These are phyloP conservation scores for Lagopus muta DNA, from an alignment of 2,113 vertebrate species.

Conservation along the genomic window DNA sequence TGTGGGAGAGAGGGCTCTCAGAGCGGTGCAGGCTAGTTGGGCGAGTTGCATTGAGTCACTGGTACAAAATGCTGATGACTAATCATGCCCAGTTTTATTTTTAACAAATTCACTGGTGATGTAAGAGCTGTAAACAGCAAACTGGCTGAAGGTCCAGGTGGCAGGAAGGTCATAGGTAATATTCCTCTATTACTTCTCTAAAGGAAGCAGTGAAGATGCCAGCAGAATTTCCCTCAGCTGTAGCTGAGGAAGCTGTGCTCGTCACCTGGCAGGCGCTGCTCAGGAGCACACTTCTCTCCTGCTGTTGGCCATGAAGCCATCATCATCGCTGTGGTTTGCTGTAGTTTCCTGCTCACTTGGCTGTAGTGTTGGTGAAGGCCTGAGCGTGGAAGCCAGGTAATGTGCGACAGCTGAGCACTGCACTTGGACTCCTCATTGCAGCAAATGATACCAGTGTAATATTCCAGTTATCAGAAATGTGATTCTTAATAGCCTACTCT, in stretches of 20 bases:
- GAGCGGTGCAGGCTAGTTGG: background rate
- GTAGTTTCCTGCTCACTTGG: background rate
- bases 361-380: background rate
- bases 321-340: background rate
- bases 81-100: background rate
- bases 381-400: background rate
- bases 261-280: background rate
- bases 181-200: background rate
- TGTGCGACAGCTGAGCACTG: fast-evolving
- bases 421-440: background rate
- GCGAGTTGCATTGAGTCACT: background rate
- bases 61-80: background rate
- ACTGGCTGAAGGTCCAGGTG: background rate
- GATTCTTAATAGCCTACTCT: background rate
- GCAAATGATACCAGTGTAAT: fast-evolving
- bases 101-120: background rate
- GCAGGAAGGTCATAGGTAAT: background rate
- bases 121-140: background rate
- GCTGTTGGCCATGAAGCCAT: background rate
- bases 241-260: background rate
- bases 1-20: background rate
- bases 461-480: background rate
- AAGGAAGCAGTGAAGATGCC: background rate
- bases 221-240: background rate
- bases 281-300: background rate